These are phyloP conservation scores for Eidolon helvum DNA, from an alignment of 2,113 vertebrate species.

Conservation along the genomic window DNA sequence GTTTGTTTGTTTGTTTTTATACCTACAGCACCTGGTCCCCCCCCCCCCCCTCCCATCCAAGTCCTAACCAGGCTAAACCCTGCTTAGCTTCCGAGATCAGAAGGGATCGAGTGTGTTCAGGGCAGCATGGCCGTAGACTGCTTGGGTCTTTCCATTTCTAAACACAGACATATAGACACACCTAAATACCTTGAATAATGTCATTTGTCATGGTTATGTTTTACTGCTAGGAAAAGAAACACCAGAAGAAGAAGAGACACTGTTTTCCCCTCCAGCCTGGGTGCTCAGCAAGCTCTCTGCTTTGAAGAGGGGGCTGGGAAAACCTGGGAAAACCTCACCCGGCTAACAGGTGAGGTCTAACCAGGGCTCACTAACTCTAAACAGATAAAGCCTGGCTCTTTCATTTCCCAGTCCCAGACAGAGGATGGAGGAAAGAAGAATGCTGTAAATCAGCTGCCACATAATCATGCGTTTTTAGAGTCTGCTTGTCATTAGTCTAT, in stretches of 20 bases:
- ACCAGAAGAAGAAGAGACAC: not conserved
- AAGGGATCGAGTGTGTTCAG: no score
- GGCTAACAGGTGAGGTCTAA: not conserved
- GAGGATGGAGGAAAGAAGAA: not conserved
- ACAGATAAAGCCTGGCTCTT: not conserved
- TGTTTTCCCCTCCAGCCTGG: not conserved
- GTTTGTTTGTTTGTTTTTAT: no score
- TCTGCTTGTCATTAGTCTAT: conserved; percentile 47
- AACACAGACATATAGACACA: not conserved
- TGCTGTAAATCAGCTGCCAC: not conserved
- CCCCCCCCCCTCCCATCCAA: no score
- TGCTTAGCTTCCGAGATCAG: no score
- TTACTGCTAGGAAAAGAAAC: not conserved
- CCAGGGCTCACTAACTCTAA: not conserved
- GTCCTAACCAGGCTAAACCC: no score
- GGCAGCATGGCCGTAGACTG: no score
- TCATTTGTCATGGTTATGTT: not conserved
- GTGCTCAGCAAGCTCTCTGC: not conserved
- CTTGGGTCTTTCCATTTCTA: not conserved
- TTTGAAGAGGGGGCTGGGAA: not conserved
- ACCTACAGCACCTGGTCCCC: no score
- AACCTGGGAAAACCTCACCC: not conserved
- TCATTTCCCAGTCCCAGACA: not conserved
- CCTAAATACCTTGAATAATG: not conserved
- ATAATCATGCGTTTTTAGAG: conserved; percentile 17